Base-by-base conservation (phyloP, 2,113 vertebrate genomes). In the Bothrops jararaca region DNA sequence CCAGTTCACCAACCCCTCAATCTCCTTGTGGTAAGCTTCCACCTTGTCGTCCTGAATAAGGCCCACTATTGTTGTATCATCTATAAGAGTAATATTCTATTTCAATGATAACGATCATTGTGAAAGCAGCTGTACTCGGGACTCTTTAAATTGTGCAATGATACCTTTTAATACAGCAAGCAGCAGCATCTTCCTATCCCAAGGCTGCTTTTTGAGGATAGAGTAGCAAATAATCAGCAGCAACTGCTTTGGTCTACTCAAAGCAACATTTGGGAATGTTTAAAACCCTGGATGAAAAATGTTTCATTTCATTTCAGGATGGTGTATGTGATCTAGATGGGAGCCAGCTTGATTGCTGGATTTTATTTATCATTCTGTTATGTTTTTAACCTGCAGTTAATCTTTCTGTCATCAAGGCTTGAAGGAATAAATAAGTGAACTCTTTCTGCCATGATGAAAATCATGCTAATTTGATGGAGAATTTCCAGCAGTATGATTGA, bases 401-500 rank as follows among this genome's bases (percentile, higher is more conserved):
- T 90, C 89, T 95, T 89, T 93, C 0, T 58, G 22, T 91, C 85
- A 91, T 0, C 0, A 85, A 94, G 34, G n/a, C 88, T 93, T 93
- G 92, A 48, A 90, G 1, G 0, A 92, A 48, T n/a, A 26, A 95
- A 5, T 94, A 95, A 90, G 94, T 89, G 57, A 92, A 86, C 90
- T 92, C 20, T 80, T 89, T 96, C 95, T 96, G 80, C 91, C 89
- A 2, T 86, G 88, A 92, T 93, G 85, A 94, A 95, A 94, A 86
- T 52, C 93, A 86, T 92, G 64, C 92, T 94, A 89, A 92, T 93
- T 86, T 29, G 92, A 85, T 64, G 45, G 95, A 95, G 89, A 95
- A 94, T 85, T 94, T 90, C 91, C 90, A 93, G 56, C 42, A 93
- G 93, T 90, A 93, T 80, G 18, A 88, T 92, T 34, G 91, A 26